Base-by-base conservation (phyloP, 2,797 vertebrate species). In the Rhinophrynus dorsalis region DNA sequence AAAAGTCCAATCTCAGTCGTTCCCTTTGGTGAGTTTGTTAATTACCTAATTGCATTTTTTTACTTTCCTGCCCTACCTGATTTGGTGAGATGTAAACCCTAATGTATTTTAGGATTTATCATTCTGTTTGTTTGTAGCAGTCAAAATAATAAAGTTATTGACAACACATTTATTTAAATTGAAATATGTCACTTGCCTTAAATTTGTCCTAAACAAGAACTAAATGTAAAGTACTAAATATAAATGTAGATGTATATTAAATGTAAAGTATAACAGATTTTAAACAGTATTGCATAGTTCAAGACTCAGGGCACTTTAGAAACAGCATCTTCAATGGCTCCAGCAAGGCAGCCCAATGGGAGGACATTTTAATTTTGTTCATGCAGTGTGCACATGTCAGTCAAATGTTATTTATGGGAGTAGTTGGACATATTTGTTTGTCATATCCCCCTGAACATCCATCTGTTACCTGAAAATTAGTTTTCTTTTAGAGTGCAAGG, bases 321-420 rank as follows among this genome's bases (percentile, higher is more conserved):
- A 54, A 54, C 32, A 27, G 18, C 30, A 35, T 30, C 21, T 57
- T 47, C 26, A 52, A 33, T 65, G 26, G 35, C 45, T 68, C 18
- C 67, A 33, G 37, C 38, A 70, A 27, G 17, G 57, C 44, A 55
- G 11, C 58, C 67, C 67, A 37, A 70, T 62, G 67, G 67, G 67
- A 70, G 38, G 50, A 70, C 50, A 63, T 54, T 47, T 70, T 70
- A 70, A 70, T 70, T 70, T 62, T 48, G 50, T 63, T 62, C 40
- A 62, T 70, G 58, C 48, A 35, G 50, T 47, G 58, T 70, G 67
- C 67, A 70, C 67, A 70, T 55, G 67, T 30, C 67, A 70, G 45
- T 70, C 67, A 70, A 61, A 47, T 47, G n/a, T 47, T 44, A 70
- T 70, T 45, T 70, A 54, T 70, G 58, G 48, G 38, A 70, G 30